phyloP scores from a whole-genome alignment of 2,113 vertebrate genomes.

The Uropsilus gracilis region DNA sequence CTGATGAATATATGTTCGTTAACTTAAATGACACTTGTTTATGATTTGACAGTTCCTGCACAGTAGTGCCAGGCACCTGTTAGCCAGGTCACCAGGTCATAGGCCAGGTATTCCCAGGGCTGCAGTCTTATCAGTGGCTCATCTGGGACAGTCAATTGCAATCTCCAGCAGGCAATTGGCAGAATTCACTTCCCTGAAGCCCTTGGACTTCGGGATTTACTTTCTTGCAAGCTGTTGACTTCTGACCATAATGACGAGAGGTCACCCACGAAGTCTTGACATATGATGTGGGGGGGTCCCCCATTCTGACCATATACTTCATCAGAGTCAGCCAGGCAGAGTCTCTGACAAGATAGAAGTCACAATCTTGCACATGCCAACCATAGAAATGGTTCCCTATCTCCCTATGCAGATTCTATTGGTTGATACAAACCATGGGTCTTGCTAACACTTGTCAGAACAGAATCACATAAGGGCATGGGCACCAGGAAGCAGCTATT shows the following conservation, averaged over 20 bases:
- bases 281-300: neutral
- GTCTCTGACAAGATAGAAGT: neutral
- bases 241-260: neutral
- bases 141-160: neutral
- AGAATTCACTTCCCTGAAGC: neutral
- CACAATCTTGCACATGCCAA: neutral
- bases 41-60: neutral
- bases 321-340: neutral
- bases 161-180: neutral
- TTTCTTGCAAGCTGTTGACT: neutral
- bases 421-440: neutral
- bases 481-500: neutral
- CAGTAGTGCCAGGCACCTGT: neutral
- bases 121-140: neutral
- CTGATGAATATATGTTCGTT: neutral
- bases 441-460: neutral
- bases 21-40: neutral
- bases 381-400: neutral
- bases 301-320: neutral
- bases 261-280: neutral
- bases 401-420: neutral
- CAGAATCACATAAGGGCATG: accelerated
- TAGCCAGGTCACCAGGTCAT: accelerated
- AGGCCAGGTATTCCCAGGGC: neutral
- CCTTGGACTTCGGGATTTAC: neutral